Conservation (phyloP, 2,113 vertebrate species). For the Datnioides undecimradiatus region DNA sequence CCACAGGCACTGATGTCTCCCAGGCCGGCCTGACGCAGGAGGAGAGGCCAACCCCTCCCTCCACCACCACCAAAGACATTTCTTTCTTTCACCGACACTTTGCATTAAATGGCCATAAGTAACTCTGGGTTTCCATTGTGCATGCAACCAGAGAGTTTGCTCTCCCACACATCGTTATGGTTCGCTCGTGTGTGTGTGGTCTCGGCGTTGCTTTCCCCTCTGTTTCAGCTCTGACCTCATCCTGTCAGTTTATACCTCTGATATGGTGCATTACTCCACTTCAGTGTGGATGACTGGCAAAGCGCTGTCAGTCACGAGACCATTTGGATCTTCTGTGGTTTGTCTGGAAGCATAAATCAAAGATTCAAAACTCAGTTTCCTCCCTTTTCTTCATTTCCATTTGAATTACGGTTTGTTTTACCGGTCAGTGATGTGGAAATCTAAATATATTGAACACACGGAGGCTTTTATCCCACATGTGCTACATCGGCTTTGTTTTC, state of each 20-base stretch:
- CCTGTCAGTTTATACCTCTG: conserved; percentile 37
- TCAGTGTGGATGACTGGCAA: conserved; percentile 13
- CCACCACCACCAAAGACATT: conserved; percentile 15
- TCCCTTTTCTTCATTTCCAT: not conserved
- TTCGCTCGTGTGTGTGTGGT: conserved; percentile 43
- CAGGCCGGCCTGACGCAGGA: conserved; percentile 38
- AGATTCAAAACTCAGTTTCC: conserved; percentile 4
- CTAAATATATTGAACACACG: not conserved
- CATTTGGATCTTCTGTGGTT: conserved; percentile 8
- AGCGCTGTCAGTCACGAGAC: not conserved
- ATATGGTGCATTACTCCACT: conserved; percentile 34
- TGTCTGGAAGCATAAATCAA: conserved; percentile 13
- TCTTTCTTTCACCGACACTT: conserved; percentile 63
- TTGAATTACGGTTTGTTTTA: not conserved
- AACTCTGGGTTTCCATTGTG: conserved; percentile 50
- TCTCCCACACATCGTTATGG: conserved; percentile 45
- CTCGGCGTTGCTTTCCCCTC: conserved; percentile 36
- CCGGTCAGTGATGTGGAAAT: not conserved
- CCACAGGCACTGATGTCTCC: conserved; percentile 52
- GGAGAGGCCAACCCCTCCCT: conserved; percentile 37
- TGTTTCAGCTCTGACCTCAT: conserved; percentile 60
- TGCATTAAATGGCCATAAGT: conserved; percentile 70
- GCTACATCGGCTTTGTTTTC: not conserved
- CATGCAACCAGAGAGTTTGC: conserved; percentile 43
- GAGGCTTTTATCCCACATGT: not conserved